These are phyloP conservation scores for Teleopsis dalmanni DNA, from an alignment of 1,140 invertebrate species.

Conservation along the genomic window DNA sequence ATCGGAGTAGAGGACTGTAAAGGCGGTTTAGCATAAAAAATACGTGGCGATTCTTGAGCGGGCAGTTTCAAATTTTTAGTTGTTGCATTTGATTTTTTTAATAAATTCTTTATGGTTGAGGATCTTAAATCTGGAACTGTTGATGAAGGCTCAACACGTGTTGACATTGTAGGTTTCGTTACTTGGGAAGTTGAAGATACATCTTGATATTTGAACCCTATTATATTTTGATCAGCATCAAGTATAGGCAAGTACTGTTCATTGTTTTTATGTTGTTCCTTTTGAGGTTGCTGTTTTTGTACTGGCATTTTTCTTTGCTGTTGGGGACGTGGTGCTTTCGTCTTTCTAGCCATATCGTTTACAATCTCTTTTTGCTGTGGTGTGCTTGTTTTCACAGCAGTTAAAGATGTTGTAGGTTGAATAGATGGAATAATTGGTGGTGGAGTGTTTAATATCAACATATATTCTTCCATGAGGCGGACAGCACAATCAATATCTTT, in stretches of 20 bases:
- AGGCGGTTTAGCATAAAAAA: constrained; percentile 12
- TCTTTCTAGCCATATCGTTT: neutral
- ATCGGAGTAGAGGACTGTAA: constrained; percentile 11
- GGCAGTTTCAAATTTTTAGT: neutral
- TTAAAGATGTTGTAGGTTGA: neutral
- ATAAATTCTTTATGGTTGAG: neutral
- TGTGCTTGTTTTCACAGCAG: neutral
- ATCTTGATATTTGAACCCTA: constrained; percentile 13
- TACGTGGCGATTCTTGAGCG: constrained; percentile 11
- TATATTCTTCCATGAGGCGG: constrained; percentile 12
- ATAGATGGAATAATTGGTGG: neutral
- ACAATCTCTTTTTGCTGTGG: neutral
- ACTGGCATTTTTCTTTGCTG: neutral
- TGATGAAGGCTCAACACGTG: too few relatives aligned
- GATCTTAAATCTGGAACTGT: constrained; percentile 11
- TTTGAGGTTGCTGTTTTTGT: neutral
- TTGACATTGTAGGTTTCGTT: constrained; percentile 10
- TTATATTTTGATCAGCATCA: constrained; percentile 11
- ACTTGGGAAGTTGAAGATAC: neutral
- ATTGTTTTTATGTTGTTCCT: neutral
- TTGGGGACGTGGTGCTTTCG: constrained; percentile 3
- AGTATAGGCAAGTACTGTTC: constrained; percentile 1
- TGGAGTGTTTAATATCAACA: neutral
- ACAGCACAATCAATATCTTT: constrained; percentile 10
- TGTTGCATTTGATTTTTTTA: neutral